Base-by-base conservation (phyloP, 2,797 vertebrate species). In the Simalia tracyae region DNA sequence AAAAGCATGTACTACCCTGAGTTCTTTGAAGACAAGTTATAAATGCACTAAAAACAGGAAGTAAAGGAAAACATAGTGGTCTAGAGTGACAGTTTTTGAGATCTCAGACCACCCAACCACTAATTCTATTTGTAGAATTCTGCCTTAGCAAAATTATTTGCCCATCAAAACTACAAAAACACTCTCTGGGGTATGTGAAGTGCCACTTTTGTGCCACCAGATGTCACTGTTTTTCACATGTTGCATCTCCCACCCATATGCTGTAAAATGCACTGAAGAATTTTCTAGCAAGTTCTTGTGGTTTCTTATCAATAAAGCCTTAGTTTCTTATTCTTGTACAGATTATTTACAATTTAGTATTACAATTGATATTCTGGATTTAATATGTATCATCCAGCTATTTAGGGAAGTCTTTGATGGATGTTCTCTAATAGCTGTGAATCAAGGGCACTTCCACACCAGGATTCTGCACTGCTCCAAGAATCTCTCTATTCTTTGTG, bases 211-310 rank as follows among this genome's bases (percentile, higher is more conserved):
- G 4, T 15, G 7, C n/a, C 91, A 72, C 88, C 88, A 92, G 88
- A 19, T 92, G 91, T 60, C 88, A 31, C 50, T 68, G 22, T n/a
- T 59, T 85, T 46, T 68, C 76, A 22, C 0, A 87, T 86, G 5
- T 3, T 15, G 19, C 5, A 9, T 0, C 0, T 90, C 19, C 42
- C 0, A 0, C 22, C 36, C 4, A 2, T 84, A 90, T 46, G 24
- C 4, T 81, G 19, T 84, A 31, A 68, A 66, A 0, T 3, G 0
- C 17, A 57, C 36, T 57, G 85, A 68, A 68, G n/a, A 0, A 0
- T 0, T 28, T 90, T 59, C 50, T 68, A 2, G 14, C 3, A 50
- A 26, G 2, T 8, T 91, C 0, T 85, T 89, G 10, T 84, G 28
- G 17, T 11, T 2, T 4, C 11, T 91, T 36, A 0, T 1, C 26